Percentiles rank a stretch among this genome's conserved stretches.
Conservation (phyloP, 2,888 invertebrate species). For the Ennomos fuscantarius region DNA sequence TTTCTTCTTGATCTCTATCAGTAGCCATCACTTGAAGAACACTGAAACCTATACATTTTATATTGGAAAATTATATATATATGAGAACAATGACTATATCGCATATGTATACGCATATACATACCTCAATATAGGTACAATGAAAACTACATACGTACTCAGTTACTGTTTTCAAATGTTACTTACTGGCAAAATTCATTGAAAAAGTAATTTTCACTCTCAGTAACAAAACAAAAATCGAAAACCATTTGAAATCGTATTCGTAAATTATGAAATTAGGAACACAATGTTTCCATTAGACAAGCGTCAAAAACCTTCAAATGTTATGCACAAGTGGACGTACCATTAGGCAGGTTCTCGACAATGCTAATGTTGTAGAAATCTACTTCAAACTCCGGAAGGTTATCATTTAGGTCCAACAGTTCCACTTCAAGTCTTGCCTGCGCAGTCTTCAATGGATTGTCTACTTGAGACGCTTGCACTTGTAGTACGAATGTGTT, state of each 20-base stretch:
- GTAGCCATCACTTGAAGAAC: constrained; percentile 88
- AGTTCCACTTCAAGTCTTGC: constrained; percentile 91
- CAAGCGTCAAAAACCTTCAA: too few species aligned
- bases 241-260: too few species aligned
- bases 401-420: constrained; percentile 92
- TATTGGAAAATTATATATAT: background rate
- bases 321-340: constrained; percentile 8
- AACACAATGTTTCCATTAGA: too few species aligned
- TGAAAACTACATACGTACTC: too few species aligned
- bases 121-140: too few species aligned
- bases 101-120: too few species aligned
- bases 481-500: constrained; percentile 91
- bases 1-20: constrained; percentile 94
- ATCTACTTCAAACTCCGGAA: constrained; percentile 95
- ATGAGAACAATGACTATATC: too few species aligned
- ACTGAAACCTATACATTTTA: constrained; percentile 67
- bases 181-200: too few species aligned
- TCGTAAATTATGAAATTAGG: too few species aligned
- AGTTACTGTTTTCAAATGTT: too few species aligned
- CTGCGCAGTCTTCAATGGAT: constrained; percentile 89
- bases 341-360: constrained; percentile 94
- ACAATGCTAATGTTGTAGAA: constrained; percentile 96
- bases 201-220: too few species aligned
- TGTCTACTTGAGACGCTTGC: constrained; percentile 92
- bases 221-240: too few species aligned